phyloP scores from a whole-genome alignment of 2,797 vertebrate species.

The Adelosebastes latens region DNA sequence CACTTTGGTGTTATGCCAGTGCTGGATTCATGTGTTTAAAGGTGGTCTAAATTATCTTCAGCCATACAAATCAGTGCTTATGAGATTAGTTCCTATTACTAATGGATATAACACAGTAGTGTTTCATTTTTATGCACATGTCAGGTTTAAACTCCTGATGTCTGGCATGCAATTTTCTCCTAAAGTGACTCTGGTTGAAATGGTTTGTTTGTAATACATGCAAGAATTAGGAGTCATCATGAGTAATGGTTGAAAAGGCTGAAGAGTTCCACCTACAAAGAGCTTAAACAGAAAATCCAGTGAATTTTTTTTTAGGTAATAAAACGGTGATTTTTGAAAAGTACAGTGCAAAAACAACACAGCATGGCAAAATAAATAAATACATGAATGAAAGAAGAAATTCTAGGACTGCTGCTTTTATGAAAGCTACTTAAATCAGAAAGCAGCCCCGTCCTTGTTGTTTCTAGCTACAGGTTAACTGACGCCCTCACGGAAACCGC shows the following conservation, averaged over 20 bases:
- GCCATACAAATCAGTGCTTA: not conserved
- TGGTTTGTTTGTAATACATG: not conserved
- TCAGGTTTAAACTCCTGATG: not conserved
- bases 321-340: not conserved
- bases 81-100: not conserved
- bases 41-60: not conserved
- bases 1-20: not conserved
- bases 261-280: not conserved
- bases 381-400: not conserved
- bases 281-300: not conserved
- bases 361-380: not conserved
- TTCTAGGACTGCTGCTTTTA: not conserved
- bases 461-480: conserved; percentile 50
- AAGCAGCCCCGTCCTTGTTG: not conserved
- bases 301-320: not conserved
- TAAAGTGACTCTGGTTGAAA: not conserved
- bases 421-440: conserved; percentile 16
- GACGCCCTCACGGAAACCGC: conserved; percentile 22
- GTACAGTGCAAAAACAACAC: not conserved
- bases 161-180: not conserved
- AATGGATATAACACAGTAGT: not conserved
- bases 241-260: not conserved
- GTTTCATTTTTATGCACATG: not conserved
- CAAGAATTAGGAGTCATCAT: not conserved
- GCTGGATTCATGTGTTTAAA: conserved; percentile 1